Evolutionary conservation across 2,888 invertebrate genomes (phyloP).

Genomic region (Tenthredo notha): DNA sequence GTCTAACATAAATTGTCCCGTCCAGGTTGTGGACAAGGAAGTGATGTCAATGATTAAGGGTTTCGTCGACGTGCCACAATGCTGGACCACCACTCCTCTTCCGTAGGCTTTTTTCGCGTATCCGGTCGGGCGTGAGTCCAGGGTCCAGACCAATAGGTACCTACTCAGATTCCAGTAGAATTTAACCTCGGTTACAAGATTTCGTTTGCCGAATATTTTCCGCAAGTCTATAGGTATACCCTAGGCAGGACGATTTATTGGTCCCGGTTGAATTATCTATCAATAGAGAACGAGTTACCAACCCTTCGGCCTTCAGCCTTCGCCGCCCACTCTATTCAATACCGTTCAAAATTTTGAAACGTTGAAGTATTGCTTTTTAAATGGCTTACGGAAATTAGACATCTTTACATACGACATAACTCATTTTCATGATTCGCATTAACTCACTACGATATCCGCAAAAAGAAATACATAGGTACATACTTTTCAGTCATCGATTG

Average conservation of each 20-base stretch:
- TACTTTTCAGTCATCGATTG: not conserved
- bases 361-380: slow-evolving; percentile 45
- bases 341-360: slow-evolving; percentile 19
- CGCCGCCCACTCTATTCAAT: slow-evolving; percentile 28
- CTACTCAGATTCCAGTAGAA: slow-evolving; percentile 13
- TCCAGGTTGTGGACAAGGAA: slow-evolving; percentile 14
- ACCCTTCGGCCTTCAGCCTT: slow-evolving; percentile 10
- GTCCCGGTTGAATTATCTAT: slow-evolving; percentile 43
- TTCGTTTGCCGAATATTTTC: slow-evolving; percentile 33
- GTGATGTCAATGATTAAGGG: slow-evolving; percentile 27
- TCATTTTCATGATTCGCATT: not conserved
- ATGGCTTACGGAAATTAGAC: slow-evolving; percentile 17
- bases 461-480: not conserved
- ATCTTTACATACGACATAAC: not conserved
- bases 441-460: not conserved
- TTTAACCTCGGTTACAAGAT: slow-evolving; percentile 16
- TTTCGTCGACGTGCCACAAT: slow-evolving; percentile 27
- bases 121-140: slow-evolving; percentile 41
- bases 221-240: not conserved
- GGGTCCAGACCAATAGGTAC: not conserved
- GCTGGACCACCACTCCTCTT: slow-evolving; percentile 41
- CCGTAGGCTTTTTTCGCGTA: slow-evolving; percentile 43
- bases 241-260: slow-evolving; percentile 39
- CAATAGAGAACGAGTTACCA: slow-evolving; percentile 48
- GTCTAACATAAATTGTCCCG: not conserved